Evolutionary conservation across 2,113 vertebrate genomes (phyloP), one percentile per base, ranked within the genome.

Genomic region (Burhinus bistriatus): DNA sequence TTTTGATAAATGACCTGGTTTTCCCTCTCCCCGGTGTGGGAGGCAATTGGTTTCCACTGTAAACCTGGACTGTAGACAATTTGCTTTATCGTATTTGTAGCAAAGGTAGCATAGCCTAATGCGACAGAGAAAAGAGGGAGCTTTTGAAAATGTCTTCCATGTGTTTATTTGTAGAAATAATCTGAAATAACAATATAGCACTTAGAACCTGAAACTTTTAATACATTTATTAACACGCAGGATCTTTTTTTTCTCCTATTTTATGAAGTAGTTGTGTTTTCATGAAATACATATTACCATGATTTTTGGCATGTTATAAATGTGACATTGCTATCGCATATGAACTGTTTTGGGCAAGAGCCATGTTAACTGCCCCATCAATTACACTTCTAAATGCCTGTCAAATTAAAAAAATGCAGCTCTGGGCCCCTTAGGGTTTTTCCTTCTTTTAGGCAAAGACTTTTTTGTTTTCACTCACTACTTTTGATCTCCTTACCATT

Each of bases 381-480:
- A 94, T 98, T 96, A 97, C 75, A 47, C 83, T 91, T 95, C 83
- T 95, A 97, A 97, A 91, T 96, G 93, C 80, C 83, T 97, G 97
- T 98, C 97, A 96, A 82, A 79, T 96, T 93, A 55, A 62, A 94
- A 95, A 96, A 81, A 61, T 76, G 89, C 93, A 83, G 68, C 73
- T 91, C 61, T 82, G 54, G 57, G 64, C 83, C 91, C 90, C 92
- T 93, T 83, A 91, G 94, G 95, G 91, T 72, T 91, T 96, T 94
- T 95, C 3, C 4, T 82, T 90, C 75, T 96, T 83, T 71, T 86
- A 94, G 68, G 84, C 81, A 94, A 91, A 94, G 84, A 88, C 32
- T 38, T 95, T 84, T 84, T 95, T 94, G 80, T 69, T 92, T 95
- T 93, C 62, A 32, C 23, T 81, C 29, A 25, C 65, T 83, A 76